Evolutionary conservation across 2,888 invertebrate genomes (phyloP).

Genomic region (Anthophora plumipes): DNA sequence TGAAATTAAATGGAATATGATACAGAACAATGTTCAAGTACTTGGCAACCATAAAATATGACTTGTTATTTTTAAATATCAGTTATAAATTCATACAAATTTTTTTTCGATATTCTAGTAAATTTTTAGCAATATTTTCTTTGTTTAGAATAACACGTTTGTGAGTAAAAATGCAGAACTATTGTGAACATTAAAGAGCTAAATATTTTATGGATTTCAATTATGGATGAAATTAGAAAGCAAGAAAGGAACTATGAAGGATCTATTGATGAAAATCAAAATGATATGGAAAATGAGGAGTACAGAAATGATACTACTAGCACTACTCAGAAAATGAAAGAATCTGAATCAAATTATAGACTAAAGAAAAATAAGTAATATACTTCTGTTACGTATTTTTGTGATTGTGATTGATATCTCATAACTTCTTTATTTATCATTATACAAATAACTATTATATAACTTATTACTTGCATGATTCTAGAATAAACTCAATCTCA

Average conservation of each 20-base stretch:
- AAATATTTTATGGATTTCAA: constrained; percentile 19
- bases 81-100: constrained; percentile 34
- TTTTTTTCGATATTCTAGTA: constrained; percentile 27
- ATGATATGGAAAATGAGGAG: not conserved
- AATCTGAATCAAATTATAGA: constrained; percentile 22
- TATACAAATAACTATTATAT: not conserved
- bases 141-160: not conserved
- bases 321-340: not conserved
- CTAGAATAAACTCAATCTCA: constrained; percentile 10
- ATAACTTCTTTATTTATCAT: not conserved
- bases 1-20: not conserved
- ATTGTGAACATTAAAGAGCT: not conserved
- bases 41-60: constrained; percentile 65
- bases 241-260: constrained; percentile 25
- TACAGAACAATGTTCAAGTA: constrained; percentile 40
- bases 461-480: not conserved
- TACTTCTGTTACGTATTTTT: not conserved
- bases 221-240: constrained; percentile 48
- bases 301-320: not conserved
- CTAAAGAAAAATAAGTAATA: constrained; percentile 27
- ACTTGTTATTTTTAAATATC: constrained; percentile 62
- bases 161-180: constrained; percentile 38
- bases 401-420: not conserved
- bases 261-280: constrained; percentile 8
- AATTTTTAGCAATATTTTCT: constrained; percentile 47